Evolutionary conservation across 1,140 invertebrate species (phyloP).

Genomic region (Nephila pilipes): DNA sequence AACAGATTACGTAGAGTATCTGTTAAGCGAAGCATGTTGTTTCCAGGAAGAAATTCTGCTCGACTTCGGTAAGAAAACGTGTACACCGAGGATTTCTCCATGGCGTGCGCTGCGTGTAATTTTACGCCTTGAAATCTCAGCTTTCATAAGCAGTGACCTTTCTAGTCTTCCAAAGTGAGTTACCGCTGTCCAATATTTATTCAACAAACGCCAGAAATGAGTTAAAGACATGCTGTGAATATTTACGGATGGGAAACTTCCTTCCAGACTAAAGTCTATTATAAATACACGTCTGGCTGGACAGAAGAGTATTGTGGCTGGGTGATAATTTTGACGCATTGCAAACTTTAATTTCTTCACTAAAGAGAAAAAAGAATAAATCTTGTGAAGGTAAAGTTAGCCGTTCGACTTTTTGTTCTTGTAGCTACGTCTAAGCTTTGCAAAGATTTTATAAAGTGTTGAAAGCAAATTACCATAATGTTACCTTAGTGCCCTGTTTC

Average conservation of each 20-base stretch:
- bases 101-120: not conserved
- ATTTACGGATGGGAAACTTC: not conserved
- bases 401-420: too few relatives aligned
- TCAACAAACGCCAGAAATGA: not conserved
- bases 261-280: not conserved
- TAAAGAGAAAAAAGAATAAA: too few relatives aligned
- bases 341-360: too few relatives aligned
- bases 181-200: conserved; percentile 12
- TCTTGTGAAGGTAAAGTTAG: too few relatives aligned
- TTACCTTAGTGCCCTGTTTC: too few relatives aligned
- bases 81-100: not conserved
- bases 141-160: not conserved
- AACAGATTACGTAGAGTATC: not conserved
- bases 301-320: not conserved
- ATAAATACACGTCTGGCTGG: not conserved
- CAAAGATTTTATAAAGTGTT: too few relatives aligned
- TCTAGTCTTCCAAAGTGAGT: not conserved
- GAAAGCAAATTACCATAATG: too few relatives aligned
- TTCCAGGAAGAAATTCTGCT: not conserved
- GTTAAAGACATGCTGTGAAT: not conserved
- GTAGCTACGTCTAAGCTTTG: too few relatives aligned
- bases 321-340: not conserved
- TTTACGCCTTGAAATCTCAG: not conserved
- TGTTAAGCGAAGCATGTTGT: not conserved
- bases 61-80: not conserved